Percentiles rank a stretch among this genome's conserved stretches.
These are phyloP conservation scores for Bucorvus abyssinicus DNA, from an alignment of 2,797 vertebrate genomes.

Conservation along the genomic window DNA sequence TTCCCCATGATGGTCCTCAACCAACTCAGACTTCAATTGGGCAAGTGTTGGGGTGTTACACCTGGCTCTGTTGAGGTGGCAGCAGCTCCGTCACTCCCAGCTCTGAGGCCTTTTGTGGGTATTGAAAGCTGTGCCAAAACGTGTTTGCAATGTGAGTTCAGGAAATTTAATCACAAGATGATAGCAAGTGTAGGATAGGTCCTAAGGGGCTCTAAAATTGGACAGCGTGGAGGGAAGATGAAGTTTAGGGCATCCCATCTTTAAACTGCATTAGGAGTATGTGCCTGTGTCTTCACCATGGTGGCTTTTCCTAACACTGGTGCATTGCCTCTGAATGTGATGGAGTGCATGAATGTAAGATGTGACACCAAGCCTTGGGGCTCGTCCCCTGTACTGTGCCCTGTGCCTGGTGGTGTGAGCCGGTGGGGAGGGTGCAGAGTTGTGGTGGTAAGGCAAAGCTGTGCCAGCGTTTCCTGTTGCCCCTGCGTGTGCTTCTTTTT, in stretches of 20 bases:
- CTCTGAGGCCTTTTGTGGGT: background rate
- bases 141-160: background rate
- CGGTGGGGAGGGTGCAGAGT: accelerated
- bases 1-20: background rate
- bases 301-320: background rate
- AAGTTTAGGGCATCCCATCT: background rate
- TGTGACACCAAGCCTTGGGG: background rate
- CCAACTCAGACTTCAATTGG: background rate
- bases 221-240: background rate
- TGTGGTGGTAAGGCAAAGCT: accelerated
- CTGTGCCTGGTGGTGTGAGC: accelerated
- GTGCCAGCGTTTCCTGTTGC: accelerated
- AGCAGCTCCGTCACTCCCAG: accelerated
- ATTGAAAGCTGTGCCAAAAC: background rate
- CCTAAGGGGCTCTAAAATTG: background rate
- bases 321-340: background rate
- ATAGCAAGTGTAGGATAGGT: too few relatives aligned
- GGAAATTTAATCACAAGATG: background rate
- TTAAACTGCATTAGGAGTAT: accelerated
- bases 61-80: background rate
- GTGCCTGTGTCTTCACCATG: background rate
- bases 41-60: background rate
- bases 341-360: accelerated
- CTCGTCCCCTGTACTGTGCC: background rate
- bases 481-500: accelerated